Evolutionary conservation across 2,113 vertebrate genomes (phyloP), one percentile per base, ranked within the genome.

Genomic region (Peromyscus californicus): DNA sequence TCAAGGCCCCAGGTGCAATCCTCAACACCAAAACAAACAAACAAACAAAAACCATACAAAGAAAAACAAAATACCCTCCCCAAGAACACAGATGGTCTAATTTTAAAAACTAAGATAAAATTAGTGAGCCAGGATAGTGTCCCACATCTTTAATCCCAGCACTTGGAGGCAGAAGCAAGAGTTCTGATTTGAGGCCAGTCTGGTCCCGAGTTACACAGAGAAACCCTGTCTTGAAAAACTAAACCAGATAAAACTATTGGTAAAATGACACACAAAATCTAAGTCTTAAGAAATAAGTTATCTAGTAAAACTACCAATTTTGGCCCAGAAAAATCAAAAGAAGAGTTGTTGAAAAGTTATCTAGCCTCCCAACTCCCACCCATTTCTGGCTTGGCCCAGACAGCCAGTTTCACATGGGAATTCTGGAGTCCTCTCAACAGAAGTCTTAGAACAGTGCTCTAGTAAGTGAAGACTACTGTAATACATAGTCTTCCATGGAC

Each of bases 201-300:
- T 69, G 67, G 31, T 69, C 67, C 31, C 33, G 31, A 4, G 31
- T 33, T 69, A 69, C 67, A 33, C 31, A 69, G 67, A 31, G 67
- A 69, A 69, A 69, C 67, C 67, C 31, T 69, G 67, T 33, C 31
- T 69, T 6, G 13, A 15, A 31, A 69, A 67, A 67, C 26, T 12
- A 67, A 67, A 69, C 54, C 12, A 69, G 31, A 69, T 33, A 69
- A 69, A 69, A 69, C 11, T 33, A 33, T 11, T 29, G 72, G 57
- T 65, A 29, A 69, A 82, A 96, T 76, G 13, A 84, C 31, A 76
- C 39, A 96, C 39, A 82, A 89, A 75, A 70, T 86, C 15, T 48
- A n/a, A 74, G 17, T 72, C 67, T 31, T 76, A 93, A 93, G 33
- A 39, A 70, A 36, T 70, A 70, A 70, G 48, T n/a, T 89, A n/a